These are phyloP conservation scores for Ctenopoma kingsleyae DNA, from an alignment of 2,797 vertebrate species.

Conservation along the genomic window DNA sequence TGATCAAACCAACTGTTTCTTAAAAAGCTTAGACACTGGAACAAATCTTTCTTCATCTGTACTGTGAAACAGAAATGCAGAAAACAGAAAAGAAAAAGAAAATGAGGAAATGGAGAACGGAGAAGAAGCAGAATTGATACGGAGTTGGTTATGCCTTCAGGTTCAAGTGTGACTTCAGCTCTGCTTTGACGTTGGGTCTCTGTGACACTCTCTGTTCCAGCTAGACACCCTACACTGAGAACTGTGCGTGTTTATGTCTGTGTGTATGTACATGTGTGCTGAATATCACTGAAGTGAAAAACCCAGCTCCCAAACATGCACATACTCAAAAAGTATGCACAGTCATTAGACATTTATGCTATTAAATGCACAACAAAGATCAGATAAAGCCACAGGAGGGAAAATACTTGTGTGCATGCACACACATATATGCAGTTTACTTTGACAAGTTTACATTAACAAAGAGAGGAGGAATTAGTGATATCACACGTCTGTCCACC, in stretches of 20 bases:
- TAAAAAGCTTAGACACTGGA: constrained; percentile 9
- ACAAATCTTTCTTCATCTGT: constrained; percentile 8
- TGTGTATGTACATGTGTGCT: constrained; percentile 19
- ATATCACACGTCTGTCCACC: constrained; percentile 57
- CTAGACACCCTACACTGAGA: constrained; percentile 50
- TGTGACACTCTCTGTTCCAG: constrained; percentile 62
- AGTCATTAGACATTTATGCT: not conserved
- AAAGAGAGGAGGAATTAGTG: constrained; percentile 59
- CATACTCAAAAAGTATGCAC: constrained; percentile 3
- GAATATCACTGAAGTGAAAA: constrained; percentile 39
- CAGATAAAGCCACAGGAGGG: not conserved
- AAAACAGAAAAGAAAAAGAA: constrained; percentile 13
- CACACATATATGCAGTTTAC: constrained; percentile 4
- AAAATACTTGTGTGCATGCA: constrained; percentile 3
- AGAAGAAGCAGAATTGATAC: constrained; percentile 26
- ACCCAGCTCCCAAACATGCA: not conserved
- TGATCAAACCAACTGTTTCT: constrained; percentile 10
- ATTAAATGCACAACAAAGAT: constrained; percentile 18
- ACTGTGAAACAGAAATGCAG: not conserved
- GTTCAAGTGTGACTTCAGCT: constrained; percentile 55
- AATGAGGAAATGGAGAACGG: constrained; percentile 20
- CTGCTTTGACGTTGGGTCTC: constrained; percentile 61
- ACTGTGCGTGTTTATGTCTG: constrained; percentile 28
- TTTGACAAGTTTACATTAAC: constrained; percentile 44
- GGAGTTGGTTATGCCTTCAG: constrained; percentile 48